Evolutionary conservation across 2,113 vertebrate species (phyloP).

Genomic region (Tupaia chinensis): DNA sequence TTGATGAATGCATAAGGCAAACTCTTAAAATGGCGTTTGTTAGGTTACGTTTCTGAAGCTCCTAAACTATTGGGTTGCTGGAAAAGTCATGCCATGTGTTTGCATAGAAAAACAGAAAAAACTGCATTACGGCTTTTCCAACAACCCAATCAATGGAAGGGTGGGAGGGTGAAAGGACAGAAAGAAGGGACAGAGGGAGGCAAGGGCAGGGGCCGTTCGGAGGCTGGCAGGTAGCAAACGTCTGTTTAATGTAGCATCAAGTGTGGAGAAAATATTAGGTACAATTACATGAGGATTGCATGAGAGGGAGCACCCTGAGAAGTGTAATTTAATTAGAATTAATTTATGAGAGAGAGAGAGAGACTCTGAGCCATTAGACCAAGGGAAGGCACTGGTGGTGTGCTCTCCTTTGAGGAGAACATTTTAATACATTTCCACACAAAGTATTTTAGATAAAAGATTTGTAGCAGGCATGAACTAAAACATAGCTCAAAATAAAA

Average conservation of each 20-base stretch:
- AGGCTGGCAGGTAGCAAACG: slow-evolving; percentile 70
- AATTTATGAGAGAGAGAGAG: slow-evolving; percentile 56
- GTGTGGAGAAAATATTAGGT: slow-evolving; percentile 74
- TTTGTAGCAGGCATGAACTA: slow-evolving; percentile 60
- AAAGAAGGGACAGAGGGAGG: too few relatives aligned
- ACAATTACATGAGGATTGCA: slow-evolving; percentile 59
- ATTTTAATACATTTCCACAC: slow-evolving; percentile 54
- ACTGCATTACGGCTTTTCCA: too few relatives aligned
- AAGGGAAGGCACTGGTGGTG: slow-evolving; percentile 36
- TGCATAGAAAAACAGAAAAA: too few relatives aligned
- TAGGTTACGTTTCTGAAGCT: slow-evolving; percentile 5
- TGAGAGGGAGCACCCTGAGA: slow-evolving; percentile 63
- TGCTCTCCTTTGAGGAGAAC: slow-evolving; percentile 23
- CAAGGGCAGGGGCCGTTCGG: slow-evolving; percentile 46
- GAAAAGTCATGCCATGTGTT: too few relatives aligned
- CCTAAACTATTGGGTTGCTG: neutral
- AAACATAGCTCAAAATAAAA: slow-evolving; percentile 79
- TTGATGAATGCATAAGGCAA: slow-evolving; percentile 24
- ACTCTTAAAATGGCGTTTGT: slow-evolving; percentile 61
- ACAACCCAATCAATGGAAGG: too few relatives aligned
- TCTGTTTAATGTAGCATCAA: slow-evolving; percentile 83
- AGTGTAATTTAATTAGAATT: slow-evolving; percentile 70
- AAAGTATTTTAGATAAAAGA: slow-evolving; percentile 74
- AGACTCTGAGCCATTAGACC: slow-evolving; percentile 65
- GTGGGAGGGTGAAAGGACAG: neutral